Conservation (phyloP, 2,888 invertebrate species). For the Ophioninae sp. region DNA sequence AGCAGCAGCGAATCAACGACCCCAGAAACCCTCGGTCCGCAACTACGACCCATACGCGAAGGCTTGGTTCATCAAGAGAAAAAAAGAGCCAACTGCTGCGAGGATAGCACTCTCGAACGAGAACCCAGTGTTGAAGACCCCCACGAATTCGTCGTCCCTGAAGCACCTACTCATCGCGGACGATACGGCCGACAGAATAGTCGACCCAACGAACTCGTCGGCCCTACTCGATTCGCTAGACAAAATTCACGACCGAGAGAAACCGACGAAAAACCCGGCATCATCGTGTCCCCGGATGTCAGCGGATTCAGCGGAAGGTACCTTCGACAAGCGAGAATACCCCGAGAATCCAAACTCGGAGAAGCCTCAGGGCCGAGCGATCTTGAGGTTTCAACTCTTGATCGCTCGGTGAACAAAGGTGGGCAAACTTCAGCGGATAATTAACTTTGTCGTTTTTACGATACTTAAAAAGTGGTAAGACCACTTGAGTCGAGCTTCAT, state of each 20-base stretch:
- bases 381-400: constrained; percentile 1
- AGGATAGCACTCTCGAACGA: constrained; percentile 78
- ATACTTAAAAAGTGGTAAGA: too few relatives aligned
- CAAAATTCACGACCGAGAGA: constrained; percentile 73
- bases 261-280: constrained; percentile 65
- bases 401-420: constrained; percentile 26
- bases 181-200: constrained; percentile 73
- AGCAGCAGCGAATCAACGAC: constrained; percentile 85
- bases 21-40: constrained; percentile 83
- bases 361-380: constrained; percentile 17
- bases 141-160: constrained; percentile 66
- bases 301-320: constrained; percentile 71
- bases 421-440: too few relatives aligned
- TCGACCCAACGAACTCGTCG: constrained; percentile 66
- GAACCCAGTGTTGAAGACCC: constrained; percentile 68
- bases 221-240: constrained; percentile 66
- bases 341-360: constrained; percentile 56
- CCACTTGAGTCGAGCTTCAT: too few relatives aligned
- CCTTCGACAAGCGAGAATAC: constrained; percentile 65
- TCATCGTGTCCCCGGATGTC: constrained; percentile 69
- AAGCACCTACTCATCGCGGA: constrained; percentile 64
- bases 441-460: too few relatives aligned
- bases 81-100: constrained; percentile 74
- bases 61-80: constrained; percentile 80
- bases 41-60: constrained; percentile 83